Base-by-base conservation (phyloP, 1,140 invertebrate species). In the Ectropis grisescens region DNA sequence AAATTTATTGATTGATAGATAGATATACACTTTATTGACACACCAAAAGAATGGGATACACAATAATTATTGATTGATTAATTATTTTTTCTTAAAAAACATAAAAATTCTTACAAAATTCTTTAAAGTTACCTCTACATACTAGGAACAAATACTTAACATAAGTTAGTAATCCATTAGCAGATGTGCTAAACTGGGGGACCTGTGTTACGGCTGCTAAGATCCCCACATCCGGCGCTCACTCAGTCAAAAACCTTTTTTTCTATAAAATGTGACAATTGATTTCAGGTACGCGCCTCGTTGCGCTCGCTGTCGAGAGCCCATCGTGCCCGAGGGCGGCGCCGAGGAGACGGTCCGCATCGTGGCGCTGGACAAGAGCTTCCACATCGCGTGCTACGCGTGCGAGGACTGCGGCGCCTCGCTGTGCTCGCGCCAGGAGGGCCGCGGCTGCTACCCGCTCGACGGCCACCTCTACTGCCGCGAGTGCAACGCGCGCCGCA, bases 341-440 rank as follows among this genome's bases (percentile, higher is more conserved):
- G 88, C 96, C 64, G 96, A 98, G 43, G 97, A 99, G 82, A 98
- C 97, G 0, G 93, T 98, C 0, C 85, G 97, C 25, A 95, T 99
- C n/a, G 96, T 99, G 5, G 97, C 97, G 0, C 84, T 99, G 23
- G 97, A 99, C 79, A 89, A 93, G 45, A 97, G 94, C 70, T 98
- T 98, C 76, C 97, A 99, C 72, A 91, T 97, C 19, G 86, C 92
- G n/a, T 99, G 97, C 68, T 99, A 99, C 66, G 94, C 95, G 62
- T 99, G 97, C 72, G 96, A 98, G 88, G 97, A 98, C 74, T 99
- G 97, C 81, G 93, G 92, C 2, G 80, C 96, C 0, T 85, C 96
- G 10, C 82, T 98, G 13, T 94, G 95, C n/a, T 96, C 94, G 0
- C 92, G 97, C 16, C 90, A 94, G n/a, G 96, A 98, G 71, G 96